These are phyloP conservation scores for Rhyacichthys aspro DNA, from an alignment of 2,797 vertebrate species.

Conservation along the genomic window DNA sequence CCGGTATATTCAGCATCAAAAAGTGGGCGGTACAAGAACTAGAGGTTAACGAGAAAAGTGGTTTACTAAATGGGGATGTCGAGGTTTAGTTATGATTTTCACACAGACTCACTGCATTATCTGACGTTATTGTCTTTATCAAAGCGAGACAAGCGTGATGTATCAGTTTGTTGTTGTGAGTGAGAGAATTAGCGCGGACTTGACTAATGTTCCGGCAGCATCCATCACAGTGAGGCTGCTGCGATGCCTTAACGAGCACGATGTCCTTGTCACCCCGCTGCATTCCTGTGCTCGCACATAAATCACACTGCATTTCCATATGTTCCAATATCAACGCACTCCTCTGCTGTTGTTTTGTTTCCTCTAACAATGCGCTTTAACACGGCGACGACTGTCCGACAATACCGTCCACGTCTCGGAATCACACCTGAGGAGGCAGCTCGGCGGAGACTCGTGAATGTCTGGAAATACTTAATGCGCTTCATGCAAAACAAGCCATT, in stretches of 20 bases:
- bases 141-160: slow-evolving; percentile 7
- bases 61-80: too few species aligned
- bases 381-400: slow-evolving; percentile 17
- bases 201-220: slow-evolving; percentile 37
- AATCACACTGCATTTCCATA: slow-evolving; percentile 37
- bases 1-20: too few species aligned
- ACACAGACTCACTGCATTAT: too few species aligned
- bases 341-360: slow-evolving; percentile 8
- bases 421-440: neutral
- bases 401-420: neutral
- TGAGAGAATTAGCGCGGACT: slow-evolving; percentile 29
- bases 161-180: slow-evolving; percentile 17
- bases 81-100: too few species aligned
- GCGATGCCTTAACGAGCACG: slow-evolving; percentile 35
- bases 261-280: slow-evolving; percentile 40
- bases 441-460: neutral
- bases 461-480: neutral
- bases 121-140: too few species aligned
- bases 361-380: slow-evolving; percentile 9
- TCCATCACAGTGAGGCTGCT: slow-evolving; percentile 22
- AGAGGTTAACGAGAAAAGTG: too few species aligned
- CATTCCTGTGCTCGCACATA: slow-evolving; percentile 12
- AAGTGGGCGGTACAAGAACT: too few species aligned
- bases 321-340: slow-evolving; percentile 6
- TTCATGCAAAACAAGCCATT: neutral